Conservation (phyloP, 2,113 vertebrate genomes). For the Chaetorhynchus papuensis region DNA sequence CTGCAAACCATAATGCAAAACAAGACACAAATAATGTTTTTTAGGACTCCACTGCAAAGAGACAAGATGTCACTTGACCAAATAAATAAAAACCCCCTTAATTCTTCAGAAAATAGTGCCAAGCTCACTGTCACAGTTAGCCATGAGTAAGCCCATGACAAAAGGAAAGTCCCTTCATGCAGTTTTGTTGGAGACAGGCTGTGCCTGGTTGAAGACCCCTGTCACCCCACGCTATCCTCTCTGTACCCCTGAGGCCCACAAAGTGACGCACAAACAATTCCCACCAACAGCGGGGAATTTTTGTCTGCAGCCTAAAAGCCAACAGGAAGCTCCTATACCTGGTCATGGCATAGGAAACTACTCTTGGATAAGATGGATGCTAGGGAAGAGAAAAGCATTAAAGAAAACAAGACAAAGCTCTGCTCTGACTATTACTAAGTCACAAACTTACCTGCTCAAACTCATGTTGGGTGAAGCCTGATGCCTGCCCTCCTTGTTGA, state of each 20-base stretch:
- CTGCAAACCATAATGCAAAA: not conserved
- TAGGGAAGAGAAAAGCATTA: not conserved
- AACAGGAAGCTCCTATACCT: not conserved
- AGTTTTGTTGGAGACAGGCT: not conserved
- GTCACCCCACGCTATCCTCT: not conserved
- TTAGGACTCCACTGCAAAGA: not conserved
- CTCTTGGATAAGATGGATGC: not conserved
- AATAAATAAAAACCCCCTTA: not conserved
- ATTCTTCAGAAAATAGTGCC: not conserved
- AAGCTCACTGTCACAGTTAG: not conserved
- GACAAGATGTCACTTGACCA: not conserved
- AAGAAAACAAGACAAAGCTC: not conserved
- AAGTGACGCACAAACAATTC: not conserved
- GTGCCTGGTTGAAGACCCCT: not conserved
- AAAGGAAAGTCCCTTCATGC: not conserved
- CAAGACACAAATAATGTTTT: not conserved
- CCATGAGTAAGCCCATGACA: not conserved
- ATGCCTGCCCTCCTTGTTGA: not conserved
- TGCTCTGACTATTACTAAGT: not conserved
- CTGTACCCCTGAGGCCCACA: not conserved
- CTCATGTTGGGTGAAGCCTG: not conserved
- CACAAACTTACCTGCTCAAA: not conserved
- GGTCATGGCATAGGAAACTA: not conserved
- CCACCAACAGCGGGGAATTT: not conserved
- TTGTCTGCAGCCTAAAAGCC: not conserved